Evolutionary conservation across 2,888 invertebrate genomes (phyloP).

Genomic region (Diploptera punctata): DNA sequence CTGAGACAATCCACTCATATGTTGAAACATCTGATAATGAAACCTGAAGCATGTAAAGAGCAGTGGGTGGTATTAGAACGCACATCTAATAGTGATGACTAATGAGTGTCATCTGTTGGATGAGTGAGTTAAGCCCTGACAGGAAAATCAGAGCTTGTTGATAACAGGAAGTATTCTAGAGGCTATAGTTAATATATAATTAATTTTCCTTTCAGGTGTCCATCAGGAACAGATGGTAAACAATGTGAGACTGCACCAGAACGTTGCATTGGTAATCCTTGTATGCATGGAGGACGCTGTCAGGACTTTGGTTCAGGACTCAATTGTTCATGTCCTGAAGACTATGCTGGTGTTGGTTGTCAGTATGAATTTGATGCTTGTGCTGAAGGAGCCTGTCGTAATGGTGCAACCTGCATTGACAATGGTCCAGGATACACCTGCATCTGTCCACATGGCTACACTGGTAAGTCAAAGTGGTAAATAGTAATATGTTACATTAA

Average conservation of each 20-base stretch:
- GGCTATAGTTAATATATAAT: too few species aligned
- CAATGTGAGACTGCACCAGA: conserved; percentile 97
- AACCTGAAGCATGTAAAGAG: too few species aligned
- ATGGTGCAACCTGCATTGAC: conserved; percentile 91
- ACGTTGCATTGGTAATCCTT: conserved; percentile 90
- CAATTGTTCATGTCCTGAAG: conserved; percentile 90
- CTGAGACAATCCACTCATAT: too few species aligned
- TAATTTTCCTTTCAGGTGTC: conserved; percentile 69
- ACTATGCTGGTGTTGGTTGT: conserved; percentile 88
- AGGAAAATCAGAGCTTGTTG: too few species aligned
- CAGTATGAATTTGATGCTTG: conserved; percentile 95
- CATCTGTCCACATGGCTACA: conserved; percentile 80
- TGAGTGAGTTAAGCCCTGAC: too few species aligned
- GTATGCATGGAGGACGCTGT: conserved; percentile 95
- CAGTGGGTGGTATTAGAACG: too few species aligned
- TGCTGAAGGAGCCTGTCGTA: conserved; percentile 87
- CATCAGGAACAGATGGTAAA: conserved; percentile 95
- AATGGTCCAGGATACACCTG: conserved; percentile 87
- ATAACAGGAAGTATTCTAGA: too few species aligned
- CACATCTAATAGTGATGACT: too few species aligned
- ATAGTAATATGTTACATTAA: too few species aligned
- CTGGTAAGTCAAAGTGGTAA: conserved; percentile 54
- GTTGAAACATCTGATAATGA: too few species aligned
- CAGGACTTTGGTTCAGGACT: conserved; percentile 95
- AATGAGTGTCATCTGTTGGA: too few species aligned